Evolutionary conservation across 2,888 invertebrate species (phyloP).

Genomic region (Melieria crassipennis): DNA sequence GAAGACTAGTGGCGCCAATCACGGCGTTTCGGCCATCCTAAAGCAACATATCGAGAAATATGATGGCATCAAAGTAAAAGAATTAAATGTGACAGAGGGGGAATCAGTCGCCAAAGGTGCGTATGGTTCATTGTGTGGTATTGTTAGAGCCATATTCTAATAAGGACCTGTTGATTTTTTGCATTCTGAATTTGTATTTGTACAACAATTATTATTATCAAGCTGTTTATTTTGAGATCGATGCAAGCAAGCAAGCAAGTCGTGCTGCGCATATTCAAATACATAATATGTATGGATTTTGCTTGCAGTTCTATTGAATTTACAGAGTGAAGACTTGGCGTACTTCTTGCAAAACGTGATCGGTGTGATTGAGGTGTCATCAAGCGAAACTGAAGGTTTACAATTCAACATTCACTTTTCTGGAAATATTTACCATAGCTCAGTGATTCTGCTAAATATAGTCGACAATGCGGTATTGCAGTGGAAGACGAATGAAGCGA

Average conservation of each 20-base stretch:
- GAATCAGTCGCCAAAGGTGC: constrained; percentile 42
- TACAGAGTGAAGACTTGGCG: constrained; percentile 56
- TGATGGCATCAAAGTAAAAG: constrained; percentile 46
- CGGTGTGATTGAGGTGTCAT: constrained; percentile 53
- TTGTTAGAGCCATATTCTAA: too few species aligned
- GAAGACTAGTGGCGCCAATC: constrained; percentile 31
- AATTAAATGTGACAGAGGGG: constrained; percentile 30
- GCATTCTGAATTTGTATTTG: neutral
- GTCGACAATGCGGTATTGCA: constrained; percentile 67
- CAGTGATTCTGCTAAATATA: constrained; percentile 68
- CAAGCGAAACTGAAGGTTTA: constrained; percentile 40
- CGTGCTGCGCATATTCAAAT: too few species aligned
- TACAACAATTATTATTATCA: neutral
- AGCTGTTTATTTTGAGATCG: neutral
- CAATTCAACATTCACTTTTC: constrained; percentile 65
- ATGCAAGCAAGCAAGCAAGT: neutral
- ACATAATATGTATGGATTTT: neutral
- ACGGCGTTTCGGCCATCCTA: constrained; percentile 45
- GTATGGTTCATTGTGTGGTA: neutral
- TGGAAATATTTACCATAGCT: constrained; percentile 67
- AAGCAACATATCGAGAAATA: constrained; percentile 47
- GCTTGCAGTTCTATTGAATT: constrained; percentile 50
- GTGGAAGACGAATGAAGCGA: constrained; percentile 38
- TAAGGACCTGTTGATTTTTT: neutral
- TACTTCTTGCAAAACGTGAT: constrained; percentile 60